Percentiles rank a stretch among this genome's conserved stretches.
phyloP scores from a whole-genome alignment of 2,888 invertebrate genomes.

The Ecliptopera silaceata region DNA sequence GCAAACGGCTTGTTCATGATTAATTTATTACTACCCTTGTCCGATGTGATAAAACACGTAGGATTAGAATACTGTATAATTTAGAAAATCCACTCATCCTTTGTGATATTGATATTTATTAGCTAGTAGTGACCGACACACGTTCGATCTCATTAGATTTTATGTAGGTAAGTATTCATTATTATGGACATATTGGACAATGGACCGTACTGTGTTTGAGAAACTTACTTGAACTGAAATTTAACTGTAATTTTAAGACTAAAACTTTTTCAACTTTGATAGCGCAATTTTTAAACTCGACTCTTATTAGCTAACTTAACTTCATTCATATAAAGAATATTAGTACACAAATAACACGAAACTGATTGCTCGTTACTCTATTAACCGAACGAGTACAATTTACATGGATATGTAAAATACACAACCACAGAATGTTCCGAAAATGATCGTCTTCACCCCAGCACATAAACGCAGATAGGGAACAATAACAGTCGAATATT shows the following conservation, averaged over 20 bases:
- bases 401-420: constrained; percentile 15
- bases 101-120: constrained; percentile 36
- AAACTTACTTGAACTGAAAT: too few relatives aligned
- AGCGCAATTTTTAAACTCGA: too few relatives aligned
- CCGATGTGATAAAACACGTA: constrained; percentile 38
- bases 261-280: too few relatives aligned
- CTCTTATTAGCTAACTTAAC: too few relatives aligned
- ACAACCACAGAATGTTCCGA: constrained; percentile 31
- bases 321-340: too few relatives aligned
- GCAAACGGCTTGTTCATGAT: constrained; percentile 39
- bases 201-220: too few relatives aligned
- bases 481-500: constrained; percentile 59
- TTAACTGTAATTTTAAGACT: too few relatives aligned
- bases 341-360: too few relatives aligned
- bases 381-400: neutral
- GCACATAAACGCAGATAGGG: constrained; percentile 50
- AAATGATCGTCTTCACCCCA: constrained; percentile 34
- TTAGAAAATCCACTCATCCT: constrained; percentile 23
- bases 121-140: constrained; percentile 20
- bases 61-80: constrained; percentile 31
- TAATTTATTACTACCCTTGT: constrained; percentile 43
- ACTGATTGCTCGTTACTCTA: neutral
- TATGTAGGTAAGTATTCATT: constrained; percentile 21
- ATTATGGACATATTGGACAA: neutral
- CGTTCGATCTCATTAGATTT: constrained; percentile 26